Base-by-base conservation (phyloP, 2,888 invertebrate genomes). In the Papilio gigon region DNA sequence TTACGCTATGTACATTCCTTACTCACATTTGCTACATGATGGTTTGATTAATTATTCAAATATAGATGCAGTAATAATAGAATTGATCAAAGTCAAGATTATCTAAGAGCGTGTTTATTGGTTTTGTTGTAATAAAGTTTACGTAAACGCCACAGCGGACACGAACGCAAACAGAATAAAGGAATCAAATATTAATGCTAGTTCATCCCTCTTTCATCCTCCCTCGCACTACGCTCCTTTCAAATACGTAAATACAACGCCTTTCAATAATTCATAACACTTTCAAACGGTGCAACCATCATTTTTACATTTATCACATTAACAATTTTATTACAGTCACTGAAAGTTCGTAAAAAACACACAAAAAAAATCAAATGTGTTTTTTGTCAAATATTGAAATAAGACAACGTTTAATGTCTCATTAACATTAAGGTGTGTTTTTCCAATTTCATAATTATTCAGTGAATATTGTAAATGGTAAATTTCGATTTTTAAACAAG, bases 131-230 rank as follows among this genome's bases (percentile, higher is more conserved):
- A 50, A 67, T 53, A 67, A 61, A 66, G 12, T 66, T 66, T 37
- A 60, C 33, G 59, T 37, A 6, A 27, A 27, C 22, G 58, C 37
- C 47, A 50, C 22, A 35, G 42, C 35, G 40, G 61, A 59, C 37
- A 33, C 58, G 50, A 62, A 67, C 30, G 33, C 50, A 35, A 66
- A 67, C 61, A 69, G 67, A 64, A 68, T 65, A 69, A 68, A 71
- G 58, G 64, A 70, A 76, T 77, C 71, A 77, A 78, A 78, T 74
- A 78, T 77, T 77, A 73, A 76, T 74, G 53, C 71, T 60, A 65
- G 71, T 72, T 68, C 53, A 56, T 17, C 53, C 30, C 53, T 50
- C 30, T 8, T 76, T 73, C 75, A 75, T 66, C 73, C 72, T 73
- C 73, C 73, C 71, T 74, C 70, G 70, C 65, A 73, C 62, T 35